Conservation (phyloP, 2,113 vertebrate species). For the Melanerpes formicivorus region DNA sequence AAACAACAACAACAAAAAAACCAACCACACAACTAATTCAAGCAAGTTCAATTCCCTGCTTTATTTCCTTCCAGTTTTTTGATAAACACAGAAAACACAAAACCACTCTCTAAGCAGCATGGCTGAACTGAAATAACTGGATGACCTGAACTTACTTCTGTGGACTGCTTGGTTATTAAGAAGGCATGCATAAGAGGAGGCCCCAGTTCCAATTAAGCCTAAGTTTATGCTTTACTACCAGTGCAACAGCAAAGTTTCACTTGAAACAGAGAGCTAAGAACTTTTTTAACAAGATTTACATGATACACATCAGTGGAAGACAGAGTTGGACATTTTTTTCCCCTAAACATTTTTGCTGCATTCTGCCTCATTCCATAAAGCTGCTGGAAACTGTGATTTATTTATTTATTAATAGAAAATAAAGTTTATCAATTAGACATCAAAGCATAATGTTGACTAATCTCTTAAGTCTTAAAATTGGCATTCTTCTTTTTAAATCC, state of each 20-base stretch:
- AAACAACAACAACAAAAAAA: not conserved
- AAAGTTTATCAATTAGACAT: not conserved
- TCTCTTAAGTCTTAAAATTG: not conserved
- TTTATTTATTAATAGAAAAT: not conserved
- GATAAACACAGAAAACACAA: not conserved
- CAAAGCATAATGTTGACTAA: not conserved
- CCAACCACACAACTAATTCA: not conserved
- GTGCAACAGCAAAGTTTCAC: not conserved
- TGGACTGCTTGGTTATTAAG: not conserved
- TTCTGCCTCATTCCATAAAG: not conserved
- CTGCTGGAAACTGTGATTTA: not conserved
- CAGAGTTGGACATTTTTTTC: not conserved
- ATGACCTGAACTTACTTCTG: not conserved
- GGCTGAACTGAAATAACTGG: not conserved
- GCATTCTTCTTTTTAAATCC: not conserved
- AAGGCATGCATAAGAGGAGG: not conserved
- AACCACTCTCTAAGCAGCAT: not conserved
- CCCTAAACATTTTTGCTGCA: not conserved
- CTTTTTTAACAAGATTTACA: not conserved
- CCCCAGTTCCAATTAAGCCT: not conserved
- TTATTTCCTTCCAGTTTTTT: not conserved
- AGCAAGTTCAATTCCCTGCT: not conserved
- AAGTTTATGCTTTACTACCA: not conserved
- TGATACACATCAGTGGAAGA: not conserved
- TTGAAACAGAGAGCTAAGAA: not conserved